phyloP scores from a whole-genome alignment of 2,888 invertebrate genomes.

The Cetonia aurata region DNA sequence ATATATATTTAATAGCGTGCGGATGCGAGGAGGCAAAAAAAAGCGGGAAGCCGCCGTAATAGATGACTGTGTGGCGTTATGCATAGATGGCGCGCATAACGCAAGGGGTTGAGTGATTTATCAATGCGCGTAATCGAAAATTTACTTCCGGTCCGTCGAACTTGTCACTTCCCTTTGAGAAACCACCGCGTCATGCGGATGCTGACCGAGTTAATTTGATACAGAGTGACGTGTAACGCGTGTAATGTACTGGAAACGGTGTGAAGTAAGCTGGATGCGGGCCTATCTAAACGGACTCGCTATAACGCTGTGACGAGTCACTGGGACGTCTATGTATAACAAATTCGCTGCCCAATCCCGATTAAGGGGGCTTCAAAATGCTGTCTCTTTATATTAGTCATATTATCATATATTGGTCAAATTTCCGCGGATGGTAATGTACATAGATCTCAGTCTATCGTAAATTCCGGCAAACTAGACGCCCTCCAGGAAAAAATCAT shows the following conservation, averaged over 20 bases:
- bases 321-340: constrained; percentile 3
- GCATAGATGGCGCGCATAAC: constrained; percentile 40
- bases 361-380: too few relatives aligned
- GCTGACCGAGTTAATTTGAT: constrained; percentile 58
- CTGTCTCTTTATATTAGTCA: too few relatives aligned
- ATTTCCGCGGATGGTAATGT: too few relatives aligned
- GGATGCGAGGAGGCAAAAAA: constrained; percentile 5
- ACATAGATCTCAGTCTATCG: not conserved
- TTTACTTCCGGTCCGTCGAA: constrained; percentile 56
- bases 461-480: constrained; percentile 10
- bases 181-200: constrained; percentile 58
- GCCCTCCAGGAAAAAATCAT: not conserved
- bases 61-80: not conserved
- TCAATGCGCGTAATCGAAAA: constrained; percentile 55
- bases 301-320: constrained; percentile 2
- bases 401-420: too few relatives aligned
- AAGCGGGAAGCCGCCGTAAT: constrained; percentile 33
- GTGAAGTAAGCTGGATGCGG: constrained; percentile 45
- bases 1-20: constrained; percentile 21
- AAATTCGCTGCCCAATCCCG: not conserved
- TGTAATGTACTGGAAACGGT: constrained; percentile 60
- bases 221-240: constrained; percentile 56
- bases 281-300: constrained; percentile 18
- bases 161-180: constrained; percentile 59
- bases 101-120: constrained; percentile 54